Conservation (phyloP, 2,888 invertebrate species). For the Hoplodrina blanda region DNA sequence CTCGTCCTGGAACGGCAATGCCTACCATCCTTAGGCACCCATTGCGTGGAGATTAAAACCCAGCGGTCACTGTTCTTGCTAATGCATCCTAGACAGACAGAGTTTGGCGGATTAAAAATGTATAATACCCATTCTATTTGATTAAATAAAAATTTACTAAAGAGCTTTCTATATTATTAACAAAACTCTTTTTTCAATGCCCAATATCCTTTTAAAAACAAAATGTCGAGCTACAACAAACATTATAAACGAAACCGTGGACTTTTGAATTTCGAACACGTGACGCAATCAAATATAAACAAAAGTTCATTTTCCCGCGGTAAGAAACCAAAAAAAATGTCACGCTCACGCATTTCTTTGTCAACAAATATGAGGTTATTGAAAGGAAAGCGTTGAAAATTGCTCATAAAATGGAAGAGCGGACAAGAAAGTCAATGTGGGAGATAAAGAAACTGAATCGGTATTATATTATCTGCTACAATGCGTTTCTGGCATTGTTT, state of each 20-base stretch:
- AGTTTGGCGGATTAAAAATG: too few relatives aligned
- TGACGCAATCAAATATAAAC: constrained; percentile 54
- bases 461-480: constrained; percentile 60
- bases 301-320: constrained; percentile 40
- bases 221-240: not conserved
- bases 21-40: too few relatives aligned
- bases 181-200: too few relatives aligned
- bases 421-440: constrained; percentile 74
- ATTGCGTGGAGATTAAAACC: too few relatives aligned
- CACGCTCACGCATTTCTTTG: constrained; percentile 81
- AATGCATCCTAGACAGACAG: too few relatives aligned
- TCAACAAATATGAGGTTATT: constrained; percentile 75
- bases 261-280: constrained; percentile 44
- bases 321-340: constrained; percentile 56
- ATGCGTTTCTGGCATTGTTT: constrained; percentile 63
- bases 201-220: too few relatives aligned
- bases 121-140: too few relatives aligned
- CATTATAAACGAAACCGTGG: constrained; percentile 26
- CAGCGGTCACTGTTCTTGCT: too few relatives aligned
- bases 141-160: too few relatives aligned
- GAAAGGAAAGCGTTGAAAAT: constrained; percentile 85
- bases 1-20: too few relatives aligned
- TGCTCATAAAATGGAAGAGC: constrained; percentile 80
- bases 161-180: too few relatives aligned
- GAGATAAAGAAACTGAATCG: constrained; percentile 60